phyloP scores from a whole-genome alignment of 2,888 invertebrate species.

The Steromphala cineraria region DNA sequence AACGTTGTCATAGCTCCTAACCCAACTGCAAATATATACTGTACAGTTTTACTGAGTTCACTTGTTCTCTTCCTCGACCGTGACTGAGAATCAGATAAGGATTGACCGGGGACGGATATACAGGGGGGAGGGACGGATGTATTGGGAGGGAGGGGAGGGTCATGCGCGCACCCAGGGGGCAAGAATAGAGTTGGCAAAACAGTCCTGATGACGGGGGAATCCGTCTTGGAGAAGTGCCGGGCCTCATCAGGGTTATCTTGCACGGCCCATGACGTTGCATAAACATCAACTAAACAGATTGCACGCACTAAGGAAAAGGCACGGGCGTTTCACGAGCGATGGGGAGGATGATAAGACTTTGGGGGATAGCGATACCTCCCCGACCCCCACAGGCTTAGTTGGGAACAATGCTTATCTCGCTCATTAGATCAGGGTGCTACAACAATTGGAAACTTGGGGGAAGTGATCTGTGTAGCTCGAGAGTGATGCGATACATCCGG shows the following conservation, averaged over 20 bases:
- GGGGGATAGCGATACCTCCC: neutral
- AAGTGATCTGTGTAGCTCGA: neutral
- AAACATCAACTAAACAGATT: slow-evolving; percentile 9
- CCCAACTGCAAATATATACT: too few relatives aligned
- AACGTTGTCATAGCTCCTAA: too few relatives aligned
- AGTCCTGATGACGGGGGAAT: neutral
- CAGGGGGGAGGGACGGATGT: too few relatives aligned
- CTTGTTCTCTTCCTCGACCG: neutral
- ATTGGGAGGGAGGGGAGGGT: neutral
- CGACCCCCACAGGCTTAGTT: neutral
- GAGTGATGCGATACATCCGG: too few relatives aligned
- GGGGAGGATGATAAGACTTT: neutral
- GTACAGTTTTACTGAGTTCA: neutral
- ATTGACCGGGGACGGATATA: too few relatives aligned
- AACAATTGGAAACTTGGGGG: neutral
- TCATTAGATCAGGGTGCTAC: neutral
- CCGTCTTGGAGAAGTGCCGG: neutral
- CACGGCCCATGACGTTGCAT: slow-evolving; percentile 2
- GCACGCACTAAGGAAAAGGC: neutral
- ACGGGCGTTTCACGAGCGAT: slow-evolving; percentile 9
- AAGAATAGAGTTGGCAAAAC: neutral
- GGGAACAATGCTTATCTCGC: neutral
- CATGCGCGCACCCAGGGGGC: neutral
- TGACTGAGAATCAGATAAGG: neutral
- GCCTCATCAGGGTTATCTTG: neutral